Evolutionary conservation across 2,888 invertebrate genomes (phyloP), one percentile per base, ranked within the genome.

Genomic region (Leucozona laternaria): DNA sequence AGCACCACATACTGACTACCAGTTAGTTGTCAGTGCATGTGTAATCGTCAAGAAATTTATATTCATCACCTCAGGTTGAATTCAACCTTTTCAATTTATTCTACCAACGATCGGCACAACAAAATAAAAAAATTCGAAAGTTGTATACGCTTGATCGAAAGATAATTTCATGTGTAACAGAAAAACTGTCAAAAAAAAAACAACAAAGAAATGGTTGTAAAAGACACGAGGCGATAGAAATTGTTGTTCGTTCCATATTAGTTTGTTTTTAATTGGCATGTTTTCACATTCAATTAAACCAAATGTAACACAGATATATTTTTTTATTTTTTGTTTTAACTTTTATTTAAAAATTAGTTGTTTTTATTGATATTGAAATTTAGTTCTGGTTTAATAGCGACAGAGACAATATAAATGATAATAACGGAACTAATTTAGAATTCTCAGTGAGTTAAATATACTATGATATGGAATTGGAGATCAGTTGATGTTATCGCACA

Each of bases 151-250:
- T 31, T 71, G 60, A 53, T 37, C 31, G 25, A 28, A 22, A 57
- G 57, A 79, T 75, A 73, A 60, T 68, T 73, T 43, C 28, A 79
- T 50, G 57, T 64, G 31, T 66, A 58, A 37, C 13, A 40, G 37
- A 76, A 66, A 25, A 77, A 66, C 76, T 58, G 75, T 76, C 76
- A 60, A 72, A 76, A 79, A 31, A 17, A 31, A 31, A 31, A 31
- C 31, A 28, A 64, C 70, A 76, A 55, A 22, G 64, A 84, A 76
- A 25, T 40, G 57, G 58, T 66, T 64, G 62, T 60, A 25, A 40
- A 25, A 66, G 68, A 66, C 79, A 76, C 53, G 66, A 50, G 43
- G 31, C 66, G 80, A 71, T 84, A 77, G 84, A 84, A 80, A 80
- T 76, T 66, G 58, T 40, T 84, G 84, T 79, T 76, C 53, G 4